Evolutionary conservation across 2,888 invertebrate genomes (phyloP).

Genomic region (Chalcosyrphus nemorum): DNA sequence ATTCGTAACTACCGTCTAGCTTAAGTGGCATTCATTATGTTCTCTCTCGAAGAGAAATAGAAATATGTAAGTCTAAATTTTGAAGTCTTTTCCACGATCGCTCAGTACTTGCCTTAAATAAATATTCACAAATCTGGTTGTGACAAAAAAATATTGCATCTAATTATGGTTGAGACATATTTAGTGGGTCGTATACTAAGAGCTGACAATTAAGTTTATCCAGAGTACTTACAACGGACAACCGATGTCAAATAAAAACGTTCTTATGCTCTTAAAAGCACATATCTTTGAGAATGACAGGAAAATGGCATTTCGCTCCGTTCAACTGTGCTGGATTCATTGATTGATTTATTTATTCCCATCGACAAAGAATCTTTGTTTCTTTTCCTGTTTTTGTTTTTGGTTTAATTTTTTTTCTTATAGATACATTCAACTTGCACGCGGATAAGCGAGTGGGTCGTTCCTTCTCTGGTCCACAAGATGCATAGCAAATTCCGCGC

Average conservation of each 20-base stretch:
- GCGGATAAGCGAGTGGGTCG: slow-evolving; percentile 51
- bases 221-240: too few species aligned
- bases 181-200: too few species aligned
- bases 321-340: slow-evolving; percentile 52
- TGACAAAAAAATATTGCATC: too few species aligned
- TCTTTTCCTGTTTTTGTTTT: slow-evolving; percentile 27
- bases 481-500: slow-evolving; percentile 35
- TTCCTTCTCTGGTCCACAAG: slow-evolving; percentile 15
- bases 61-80: too few species aligned
- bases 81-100: too few species aligned
- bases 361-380: slow-evolving; percentile 39
- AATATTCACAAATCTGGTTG: too few species aligned
- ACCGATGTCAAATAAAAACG: neutral
- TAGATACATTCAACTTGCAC: neutral
- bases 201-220: too few species aligned
- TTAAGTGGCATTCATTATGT: neutral
- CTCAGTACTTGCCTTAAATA: too few species aligned
- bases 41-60: neutral
- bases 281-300: neutral
- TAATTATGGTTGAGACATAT: too few species aligned
- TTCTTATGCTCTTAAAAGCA: neutral
- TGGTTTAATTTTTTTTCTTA: slow-evolving; percentile 19
- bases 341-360: slow-evolving; percentile 62
- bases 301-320: slow-evolving; percentile 8
- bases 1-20: too few species aligned